Conservation (phyloP, 2,797 vertebrate genomes). For the Gymnodraco acuticeps region DNA sequence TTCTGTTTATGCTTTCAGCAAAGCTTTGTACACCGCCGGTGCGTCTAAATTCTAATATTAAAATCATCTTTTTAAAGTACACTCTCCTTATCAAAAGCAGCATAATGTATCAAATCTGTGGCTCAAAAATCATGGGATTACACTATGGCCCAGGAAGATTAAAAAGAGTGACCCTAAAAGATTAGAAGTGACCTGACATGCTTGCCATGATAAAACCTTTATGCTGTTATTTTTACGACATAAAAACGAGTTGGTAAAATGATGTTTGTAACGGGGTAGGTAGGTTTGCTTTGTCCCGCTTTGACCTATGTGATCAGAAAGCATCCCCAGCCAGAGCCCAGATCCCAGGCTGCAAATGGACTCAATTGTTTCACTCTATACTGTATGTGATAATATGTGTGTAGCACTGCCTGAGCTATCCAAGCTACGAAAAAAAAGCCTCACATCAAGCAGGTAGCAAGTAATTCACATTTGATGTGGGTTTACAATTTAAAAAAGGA, state of each 20-base stretch:
- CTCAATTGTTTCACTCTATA: slow-evolving; percentile 11
- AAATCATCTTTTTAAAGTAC: slow-evolving; percentile 62
- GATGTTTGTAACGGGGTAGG: slow-evolving; percentile 13
- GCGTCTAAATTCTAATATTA: slow-evolving; percentile 48
- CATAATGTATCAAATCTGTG: slow-evolving; percentile 70
- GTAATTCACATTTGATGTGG: slow-evolving; percentile 58
- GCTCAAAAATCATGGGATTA: slow-evolving; percentile 76
- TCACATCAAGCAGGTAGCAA: slow-evolving; percentile 43
- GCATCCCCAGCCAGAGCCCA: slow-evolving; percentile 21
- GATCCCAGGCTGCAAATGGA: slow-evolving; percentile 32
- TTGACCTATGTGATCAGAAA: slow-evolving; percentile 46
- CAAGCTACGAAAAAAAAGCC: slow-evolving; percentile 45
- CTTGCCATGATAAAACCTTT: slow-evolving; percentile 67
- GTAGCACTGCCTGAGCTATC: neutral
- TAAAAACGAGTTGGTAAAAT: slow-evolving; percentile 30
- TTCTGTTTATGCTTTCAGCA: slow-evolving; percentile 22
- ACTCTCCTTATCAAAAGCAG: slow-evolving; percentile 61
- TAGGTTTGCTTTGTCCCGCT: neutral
- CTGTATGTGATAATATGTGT: slow-evolving; percentile 8
- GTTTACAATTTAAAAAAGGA: slow-evolving; percentile 43
- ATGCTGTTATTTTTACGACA: slow-evolving; percentile 53
- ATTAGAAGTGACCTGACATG: slow-evolving; percentile 75
- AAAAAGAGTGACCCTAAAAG: slow-evolving; percentile 74
- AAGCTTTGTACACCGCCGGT: slow-evolving; percentile 25
- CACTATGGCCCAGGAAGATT: slow-evolving; percentile 71